Base-by-base conservation (phyloP, 1,140 invertebrate genomes). In the Aporrectodea caliginosa region DNA sequence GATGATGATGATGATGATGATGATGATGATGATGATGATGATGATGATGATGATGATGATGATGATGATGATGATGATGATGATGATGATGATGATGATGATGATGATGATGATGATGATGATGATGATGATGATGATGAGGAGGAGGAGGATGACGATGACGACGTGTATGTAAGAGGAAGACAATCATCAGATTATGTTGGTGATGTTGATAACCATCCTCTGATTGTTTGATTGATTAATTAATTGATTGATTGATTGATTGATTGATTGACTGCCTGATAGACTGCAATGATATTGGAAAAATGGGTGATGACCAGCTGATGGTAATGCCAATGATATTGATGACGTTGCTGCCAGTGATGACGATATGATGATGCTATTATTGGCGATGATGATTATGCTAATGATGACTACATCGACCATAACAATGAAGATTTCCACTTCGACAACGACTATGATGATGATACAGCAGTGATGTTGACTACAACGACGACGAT, bases 61-160 rank as follows among this genome's bases (percentile, higher is more conserved):
- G 69, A n/a, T 71, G 69, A 70, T 70, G 69, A 70, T 16, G 69
- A 70, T 70, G 69, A 70, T 70, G 69, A 70, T 70, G 69, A 70
- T 16, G 69, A 70, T 16, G 69, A 16, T 16, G 1, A 16, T 70
- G 69, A 70, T 70, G 1, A 30, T 70, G 16, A 70, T 70, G 16
- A 70, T 68, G 58, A 68, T 68, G 58, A 70, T 30, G 16, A 70
- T 73, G 72, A 72, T 72, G 27, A 72, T 72, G 70, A 27, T 72
- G 70, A 72, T 73, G 72, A 1, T 31, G 72, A 32, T 73, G 16
- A 73, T 73, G 2, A 73, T 2, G 1, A 30, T 30, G 22, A 33
- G n/a, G 1, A 58, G 43, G 43, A 58, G 43, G 6, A 58, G 43
- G 43, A 22, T 22, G 6, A 58, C 43, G 43, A 6, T 58, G 43